Conservation (phyloP, 2,888 invertebrate species). For the Rhagonycha fulva region DNA sequence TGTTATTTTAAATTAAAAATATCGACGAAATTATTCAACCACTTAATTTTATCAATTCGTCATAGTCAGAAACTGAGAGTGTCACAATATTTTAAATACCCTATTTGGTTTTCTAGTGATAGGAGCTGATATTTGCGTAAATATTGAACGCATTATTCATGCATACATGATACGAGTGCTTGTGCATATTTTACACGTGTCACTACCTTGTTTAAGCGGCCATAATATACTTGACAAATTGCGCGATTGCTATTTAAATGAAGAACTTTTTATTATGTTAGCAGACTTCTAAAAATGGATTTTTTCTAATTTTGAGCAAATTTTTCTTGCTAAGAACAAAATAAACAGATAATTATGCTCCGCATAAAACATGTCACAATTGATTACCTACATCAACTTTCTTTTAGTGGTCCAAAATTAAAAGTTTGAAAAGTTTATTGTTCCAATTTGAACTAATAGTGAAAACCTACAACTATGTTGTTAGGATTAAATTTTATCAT, state of each 20-base stretch:
- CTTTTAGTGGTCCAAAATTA: background rate
- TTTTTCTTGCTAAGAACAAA: too few relatives aligned
- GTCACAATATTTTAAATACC: slow-evolving; percentile 29
- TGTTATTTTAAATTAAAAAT: background rate
- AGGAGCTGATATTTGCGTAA: slow-evolving; percentile 40
- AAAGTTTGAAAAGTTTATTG: background rate
- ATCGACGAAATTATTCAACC: background rate
- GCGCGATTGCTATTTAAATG: background rate
- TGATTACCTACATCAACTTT: background rate
- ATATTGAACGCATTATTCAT: slow-evolving; percentile 49
- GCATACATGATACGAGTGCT: slow-evolving; percentile 47
- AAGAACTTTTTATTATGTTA: background rate
- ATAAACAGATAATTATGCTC: too few relatives aligned
- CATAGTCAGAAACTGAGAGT: slow-evolving; percentile 8
- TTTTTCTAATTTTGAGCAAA: background rate
- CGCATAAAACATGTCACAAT: too few relatives aligned
- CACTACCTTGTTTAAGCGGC: slow-evolving; percentile 50
- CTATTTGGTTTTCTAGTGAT: slow-evolving; percentile 29
- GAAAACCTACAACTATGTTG: slow-evolving; percentile 11
- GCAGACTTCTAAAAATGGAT: background rate
- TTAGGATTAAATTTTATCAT: slow-evolving; percentile 16
- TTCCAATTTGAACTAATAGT: background rate
- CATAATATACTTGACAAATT: slow-evolving; percentile 49
- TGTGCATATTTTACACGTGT: slow-evolving; percentile 50
- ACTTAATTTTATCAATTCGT: background rate